Evolutionary conservation across 2,888 invertebrate genomes (phyloP).

Genomic region (Drosophila eohydei): DNA sequence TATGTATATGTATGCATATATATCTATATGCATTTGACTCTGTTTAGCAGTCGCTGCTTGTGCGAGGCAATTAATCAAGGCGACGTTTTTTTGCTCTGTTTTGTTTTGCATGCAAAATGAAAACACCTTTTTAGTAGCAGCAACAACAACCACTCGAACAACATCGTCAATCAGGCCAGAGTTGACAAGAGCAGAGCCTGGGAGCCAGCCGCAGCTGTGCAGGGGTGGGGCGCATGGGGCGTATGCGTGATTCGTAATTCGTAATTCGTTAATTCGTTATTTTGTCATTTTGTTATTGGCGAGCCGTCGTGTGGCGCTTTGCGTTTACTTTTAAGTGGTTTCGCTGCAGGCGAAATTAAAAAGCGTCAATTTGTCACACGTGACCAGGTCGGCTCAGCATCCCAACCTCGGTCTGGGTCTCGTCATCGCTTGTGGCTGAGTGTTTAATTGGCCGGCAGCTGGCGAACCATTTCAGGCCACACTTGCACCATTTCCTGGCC

Average conservation of each 20-base stretch:
- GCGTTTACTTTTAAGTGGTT: constrained; percentile 35
- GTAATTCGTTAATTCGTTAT: constrained; percentile 34
- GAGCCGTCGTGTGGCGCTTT: constrained; percentile 55
- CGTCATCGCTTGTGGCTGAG: constrained; percentile 66
- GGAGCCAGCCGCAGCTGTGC: constrained; percentile 30
- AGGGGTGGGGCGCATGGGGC: constrained; percentile 11
- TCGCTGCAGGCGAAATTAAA: constrained; percentile 75
- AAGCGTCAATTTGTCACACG: constrained; percentile 84
- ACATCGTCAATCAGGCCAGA: constrained; percentile 76
- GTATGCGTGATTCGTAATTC: constrained; percentile 48
- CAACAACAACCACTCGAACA: constrained; percentile 44
- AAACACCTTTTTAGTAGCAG: constrained; percentile 73
- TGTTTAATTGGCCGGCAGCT: constrained; percentile 60
- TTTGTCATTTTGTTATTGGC: constrained; percentile 34
- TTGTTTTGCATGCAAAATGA: constrained; percentile 68
- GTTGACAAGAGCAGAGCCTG: constrained; percentile 55
- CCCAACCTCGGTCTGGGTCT: constrained; percentile 14
- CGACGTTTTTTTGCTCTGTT: constrained; percentile 50
- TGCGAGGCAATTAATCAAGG: constrained; percentile 83
- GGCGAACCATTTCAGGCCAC: constrained; percentile 5
- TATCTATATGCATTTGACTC: constrained; percentile 3
- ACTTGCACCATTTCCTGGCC: background rate
- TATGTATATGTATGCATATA: background rate
- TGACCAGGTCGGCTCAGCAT: constrained; percentile 45
- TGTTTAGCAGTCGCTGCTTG: constrained; percentile 54